These are phyloP conservation scores for Melipona quadrifasciata DNA, from an alignment of 1,140 invertebrate genomes.

Conservation along the genomic window DNA sequence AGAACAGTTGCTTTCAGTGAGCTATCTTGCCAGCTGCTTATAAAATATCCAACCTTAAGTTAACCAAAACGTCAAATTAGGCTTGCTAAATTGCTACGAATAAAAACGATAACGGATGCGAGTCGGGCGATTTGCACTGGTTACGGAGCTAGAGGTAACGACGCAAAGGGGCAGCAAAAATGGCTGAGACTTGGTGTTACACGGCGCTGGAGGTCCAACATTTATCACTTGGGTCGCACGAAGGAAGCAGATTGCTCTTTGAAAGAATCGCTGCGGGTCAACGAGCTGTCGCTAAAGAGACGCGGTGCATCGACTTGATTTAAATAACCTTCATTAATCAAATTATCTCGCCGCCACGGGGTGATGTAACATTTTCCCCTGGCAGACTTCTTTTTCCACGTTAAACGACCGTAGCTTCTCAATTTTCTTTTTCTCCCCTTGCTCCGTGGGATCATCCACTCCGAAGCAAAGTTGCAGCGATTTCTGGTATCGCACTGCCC, in stretches of 20 bases:
- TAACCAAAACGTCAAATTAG: too few species aligned
- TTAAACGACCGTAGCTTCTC: neutral
- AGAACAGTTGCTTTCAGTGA: too few species aligned
- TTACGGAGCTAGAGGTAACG: too few species aligned
- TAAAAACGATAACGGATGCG: too few species aligned
- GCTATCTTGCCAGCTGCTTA: too few species aligned
- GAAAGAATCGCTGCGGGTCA: conserved; percentile 21
- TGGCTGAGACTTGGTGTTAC: conserved; percentile 50
- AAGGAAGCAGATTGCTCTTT: conserved; percentile 10
- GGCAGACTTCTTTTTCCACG: neutral
- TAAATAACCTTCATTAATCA: conserved; percentile 68
- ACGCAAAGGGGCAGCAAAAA: conserved; percentile 42
- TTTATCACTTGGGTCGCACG: conserved; percentile 36
- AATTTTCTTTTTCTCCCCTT: too few species aligned
- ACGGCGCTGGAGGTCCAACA: conserved; percentile 15
- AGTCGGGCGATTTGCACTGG: conserved; percentile 16
- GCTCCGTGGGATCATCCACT: conserved; percentile 13
- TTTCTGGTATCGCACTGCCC: neutral
- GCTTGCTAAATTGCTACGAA: too few species aligned
- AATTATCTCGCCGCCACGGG: conserved; percentile 50
- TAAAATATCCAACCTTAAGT: too few species aligned
- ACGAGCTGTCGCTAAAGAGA: conserved; percentile 39
- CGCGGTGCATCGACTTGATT: conserved; percentile 53
- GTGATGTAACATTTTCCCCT: conserved; percentile 52
- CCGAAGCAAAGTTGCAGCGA: neutral